Evolutionary conservation across 1,140 invertebrate genomes (phyloP).

Genomic region (Camponotus floridanus): DNA sequence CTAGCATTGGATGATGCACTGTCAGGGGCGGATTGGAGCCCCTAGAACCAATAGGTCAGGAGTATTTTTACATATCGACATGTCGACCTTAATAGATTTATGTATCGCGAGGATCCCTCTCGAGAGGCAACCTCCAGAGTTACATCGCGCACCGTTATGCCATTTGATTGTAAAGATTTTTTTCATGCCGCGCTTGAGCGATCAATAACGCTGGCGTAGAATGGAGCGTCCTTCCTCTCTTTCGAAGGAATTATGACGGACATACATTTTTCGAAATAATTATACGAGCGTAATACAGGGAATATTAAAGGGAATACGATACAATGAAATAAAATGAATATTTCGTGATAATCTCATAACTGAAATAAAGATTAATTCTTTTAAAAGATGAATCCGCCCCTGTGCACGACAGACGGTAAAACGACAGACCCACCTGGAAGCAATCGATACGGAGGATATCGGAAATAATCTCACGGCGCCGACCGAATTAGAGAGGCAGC

Average conservation of each 20-base stretch:
- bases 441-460: conserved; percentile 84
- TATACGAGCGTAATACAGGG: neutral
- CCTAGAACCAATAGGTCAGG: conserved; percentile 54
- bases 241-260: neutral
- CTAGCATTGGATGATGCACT: conserved; percentile 64
- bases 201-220: neutral
- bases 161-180: conserved; percentile 8
- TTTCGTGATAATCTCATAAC: neutral
- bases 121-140: neutral
- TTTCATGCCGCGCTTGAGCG: neutral
- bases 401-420: conserved; percentile 45
- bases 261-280: neutral
- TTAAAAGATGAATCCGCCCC: conserved; percentile 61
- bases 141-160: conserved; percentile 38
- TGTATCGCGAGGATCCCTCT: neutral
- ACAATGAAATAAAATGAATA: neutral
- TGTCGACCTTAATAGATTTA: conserved; percentile 42
- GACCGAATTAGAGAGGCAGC: conserved; percentile 83
- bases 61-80: conserved; percentile 43
- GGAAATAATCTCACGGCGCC: conserved; percentile 81
- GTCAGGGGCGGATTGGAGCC: conserved; percentile 72
- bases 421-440: conserved; percentile 79
- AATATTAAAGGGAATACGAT: neutral
- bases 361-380: conserved; percentile 26
- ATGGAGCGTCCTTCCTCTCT: neutral